Evolutionary conservation across 2,888 invertebrate genomes (phyloP).

Genomic region (Macropis europaea): DNA sequence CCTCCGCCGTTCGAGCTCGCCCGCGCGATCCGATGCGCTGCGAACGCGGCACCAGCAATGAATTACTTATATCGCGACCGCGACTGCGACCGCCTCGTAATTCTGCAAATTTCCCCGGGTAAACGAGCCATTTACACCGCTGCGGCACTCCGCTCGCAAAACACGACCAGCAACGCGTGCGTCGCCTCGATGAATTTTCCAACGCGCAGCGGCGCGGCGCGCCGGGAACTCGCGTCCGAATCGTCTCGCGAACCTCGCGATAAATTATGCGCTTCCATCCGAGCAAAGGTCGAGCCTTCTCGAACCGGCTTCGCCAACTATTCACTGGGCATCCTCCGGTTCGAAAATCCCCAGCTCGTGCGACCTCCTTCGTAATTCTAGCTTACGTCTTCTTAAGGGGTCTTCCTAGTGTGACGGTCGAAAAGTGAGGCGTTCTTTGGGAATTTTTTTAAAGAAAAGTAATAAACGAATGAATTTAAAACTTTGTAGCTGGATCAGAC

Average conservation of each 20-base stretch:
- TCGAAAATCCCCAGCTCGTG: slow-evolving; percentile 32
- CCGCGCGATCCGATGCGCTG: background rate
- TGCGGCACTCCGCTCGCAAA: no score
- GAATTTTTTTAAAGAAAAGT: no score
- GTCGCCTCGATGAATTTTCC: slow-evolving; percentile 1
- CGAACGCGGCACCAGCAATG: slow-evolving; percentile 16
- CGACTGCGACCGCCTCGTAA: no score
- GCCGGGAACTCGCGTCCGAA: background rate
- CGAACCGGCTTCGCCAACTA: slow-evolving; percentile 25
- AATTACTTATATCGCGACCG: slow-evolving; percentile 20
- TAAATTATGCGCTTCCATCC: slow-evolving; percentile 39
- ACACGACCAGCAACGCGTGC: slow-evolving; percentile 11
- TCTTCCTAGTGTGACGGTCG: no score
- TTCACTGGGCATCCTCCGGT: slow-evolving; percentile 28
- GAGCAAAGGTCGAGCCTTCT: slow-evolving; percentile 4
- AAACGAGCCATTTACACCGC: no score
- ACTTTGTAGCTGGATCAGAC: no score
- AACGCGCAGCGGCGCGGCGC: slow-evolving; percentile 6
- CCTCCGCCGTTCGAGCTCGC: background rate
- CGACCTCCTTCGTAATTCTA: slow-evolving; percentile 19
- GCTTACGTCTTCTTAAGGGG: slow-evolving; percentile 14
- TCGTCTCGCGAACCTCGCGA: slow-evolving; percentile 9
- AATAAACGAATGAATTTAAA: no score
- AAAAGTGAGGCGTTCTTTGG: no score
- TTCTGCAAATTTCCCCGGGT: no score